A percentile compares a stretch with the other conserved stretches of the same genome.
Evolutionary conservation across 2,888 invertebrate genomes (phyloP).

Genomic region (Melanchra persicariae): DNA sequence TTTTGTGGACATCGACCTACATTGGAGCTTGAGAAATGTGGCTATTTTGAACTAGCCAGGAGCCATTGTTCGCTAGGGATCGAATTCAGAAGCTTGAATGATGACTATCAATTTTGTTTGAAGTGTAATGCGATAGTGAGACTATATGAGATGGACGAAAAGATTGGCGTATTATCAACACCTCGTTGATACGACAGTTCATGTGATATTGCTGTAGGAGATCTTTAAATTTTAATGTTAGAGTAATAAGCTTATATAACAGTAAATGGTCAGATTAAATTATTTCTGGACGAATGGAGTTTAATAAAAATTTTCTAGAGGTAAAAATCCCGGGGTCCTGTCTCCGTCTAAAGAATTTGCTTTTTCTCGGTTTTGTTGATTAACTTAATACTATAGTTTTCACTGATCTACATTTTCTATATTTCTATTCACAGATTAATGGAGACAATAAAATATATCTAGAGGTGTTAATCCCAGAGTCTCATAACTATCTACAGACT

Average conservation of each 20-base stretch:
- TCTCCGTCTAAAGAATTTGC: background rate
- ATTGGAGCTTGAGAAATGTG: constrained; percentile 67
- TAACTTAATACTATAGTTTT: background rate
- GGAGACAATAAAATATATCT: background rate
- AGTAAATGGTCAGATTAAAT: background rate
- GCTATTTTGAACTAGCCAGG: constrained; percentile 65
- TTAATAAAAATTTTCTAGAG: background rate
- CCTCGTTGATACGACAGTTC: too few species aligned
- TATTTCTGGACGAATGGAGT: background rate
- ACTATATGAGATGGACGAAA: constrained; percentile 6
- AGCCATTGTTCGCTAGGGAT: constrained; percentile 57
- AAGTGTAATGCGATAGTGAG: constrained; percentile 40
- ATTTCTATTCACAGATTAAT: background rate
- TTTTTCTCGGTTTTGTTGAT: too few species aligned
- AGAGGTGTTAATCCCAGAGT: background rate
- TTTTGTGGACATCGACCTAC: constrained; percentile 72
- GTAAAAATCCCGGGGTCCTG: background rate
- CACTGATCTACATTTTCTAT: background rate
- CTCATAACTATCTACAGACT: background rate
- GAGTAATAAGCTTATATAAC: background rate
- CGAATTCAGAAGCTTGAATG: constrained; percentile 57
- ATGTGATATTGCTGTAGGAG: too few species aligned
- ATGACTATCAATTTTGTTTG: constrained; percentile 67
- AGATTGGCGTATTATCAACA: background rate
- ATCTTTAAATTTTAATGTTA: background rate